A percentile compares a stretch with the other conserved stretches of the same genome.
Evolutionary conservation across 2,888 invertebrate species (phyloP).

Genomic region (Mesodorylaimus sp.): DNA sequence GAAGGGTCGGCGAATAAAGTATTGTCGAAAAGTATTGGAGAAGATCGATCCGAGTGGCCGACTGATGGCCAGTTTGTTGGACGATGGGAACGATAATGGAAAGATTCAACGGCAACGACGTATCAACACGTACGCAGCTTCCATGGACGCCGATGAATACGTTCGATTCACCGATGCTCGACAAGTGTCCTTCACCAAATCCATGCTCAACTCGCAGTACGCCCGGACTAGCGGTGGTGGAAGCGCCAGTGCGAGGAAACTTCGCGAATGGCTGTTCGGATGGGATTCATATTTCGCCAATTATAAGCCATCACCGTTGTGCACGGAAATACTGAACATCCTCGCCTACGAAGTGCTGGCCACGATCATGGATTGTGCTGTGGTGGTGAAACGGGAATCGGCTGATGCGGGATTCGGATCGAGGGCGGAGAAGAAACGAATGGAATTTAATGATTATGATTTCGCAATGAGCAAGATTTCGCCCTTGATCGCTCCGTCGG

Average conservation of each 20-base stretch:
- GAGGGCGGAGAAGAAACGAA: not conserved
- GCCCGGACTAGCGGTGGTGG: not conserved
- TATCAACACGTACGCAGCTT: slow-evolving; percentile 16
- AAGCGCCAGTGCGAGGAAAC: not conserved
- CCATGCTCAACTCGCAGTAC: too few relatives aligned
- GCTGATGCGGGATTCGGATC: not conserved
- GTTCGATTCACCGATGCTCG: slow-evolving; percentile 30
- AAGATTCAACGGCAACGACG: slow-evolving; percentile 5
- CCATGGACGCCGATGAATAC: slow-evolving; percentile 29
- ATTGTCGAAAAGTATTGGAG: not conserved
- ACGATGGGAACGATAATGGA: not conserved
- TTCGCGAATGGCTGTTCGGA: slow-evolving; percentile 7
- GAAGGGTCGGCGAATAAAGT: not conserved
- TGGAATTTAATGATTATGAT: too few relatives aligned
- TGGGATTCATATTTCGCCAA: not conserved
- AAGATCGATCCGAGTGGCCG: not conserved
- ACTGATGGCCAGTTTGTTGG: not conserved
- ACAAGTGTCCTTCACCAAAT: slow-evolving; percentile 24
- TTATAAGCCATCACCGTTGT: not conserved
- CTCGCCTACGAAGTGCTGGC: slow-evolving; percentile 76
- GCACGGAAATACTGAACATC: slow-evolving; percentile 55
- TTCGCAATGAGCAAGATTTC: too few relatives aligned
- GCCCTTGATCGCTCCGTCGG: not conserved
- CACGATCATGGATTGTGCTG: slow-evolving; percentile 8
- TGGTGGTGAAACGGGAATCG: slow-evolving; percentile 6